A percentile compares a stretch with the other conserved stretches of the same genome.
phyloP scores from a whole-genome alignment of 2,888 invertebrate species.

The Eupsilia transversa region DNA sequence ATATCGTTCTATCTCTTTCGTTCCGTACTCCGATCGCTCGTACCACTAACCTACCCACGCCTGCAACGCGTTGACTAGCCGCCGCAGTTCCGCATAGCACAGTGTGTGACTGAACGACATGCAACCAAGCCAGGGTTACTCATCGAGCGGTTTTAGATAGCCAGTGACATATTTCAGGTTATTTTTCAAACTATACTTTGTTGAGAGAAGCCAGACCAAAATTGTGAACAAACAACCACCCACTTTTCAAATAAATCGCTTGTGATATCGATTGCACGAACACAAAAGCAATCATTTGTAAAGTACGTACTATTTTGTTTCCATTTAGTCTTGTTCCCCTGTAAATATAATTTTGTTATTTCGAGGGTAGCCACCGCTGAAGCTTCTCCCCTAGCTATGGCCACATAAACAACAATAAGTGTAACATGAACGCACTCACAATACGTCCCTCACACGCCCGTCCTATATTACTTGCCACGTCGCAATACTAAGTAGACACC shows the following conservation, averaged over 20 bases:
- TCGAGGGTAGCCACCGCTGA: not conserved
- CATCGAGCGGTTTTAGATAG: not conserved
- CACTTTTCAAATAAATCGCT: not conserved
- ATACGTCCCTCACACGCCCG: slow-evolving; percentile 21
- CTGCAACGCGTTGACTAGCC: slow-evolving; percentile 71
- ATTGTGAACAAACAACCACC: not conserved
- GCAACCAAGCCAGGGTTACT: slow-evolving; percentile 15
- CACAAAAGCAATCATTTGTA: no score
- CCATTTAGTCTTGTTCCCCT: not conserved
- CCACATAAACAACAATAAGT: slow-evolving; percentile 17
- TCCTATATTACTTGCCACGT: slow-evolving; percentile 15
- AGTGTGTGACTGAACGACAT: slow-evolving; percentile 35
- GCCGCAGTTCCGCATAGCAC: slow-evolving; percentile 65
- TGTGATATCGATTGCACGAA: no score
- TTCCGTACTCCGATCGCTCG: slow-evolving; percentile 27
- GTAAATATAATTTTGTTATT: not conserved
- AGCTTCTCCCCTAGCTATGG: slow-evolving; percentile 9
- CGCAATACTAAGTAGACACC: slow-evolving; percentile 56
- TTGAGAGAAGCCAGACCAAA: not conserved
- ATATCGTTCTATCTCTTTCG: not conserved
- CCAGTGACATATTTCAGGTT: not conserved
- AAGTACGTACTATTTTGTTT: no score
- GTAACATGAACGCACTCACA: slow-evolving; percentile 13
- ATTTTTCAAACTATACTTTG: not conserved
- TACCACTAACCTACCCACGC: slow-evolving; percentile 50